Evolutionary conservation across 35 echinoderm and acorn worm genomes (phyloP).

Genomic region (Ophioderma brevispina): DNA sequence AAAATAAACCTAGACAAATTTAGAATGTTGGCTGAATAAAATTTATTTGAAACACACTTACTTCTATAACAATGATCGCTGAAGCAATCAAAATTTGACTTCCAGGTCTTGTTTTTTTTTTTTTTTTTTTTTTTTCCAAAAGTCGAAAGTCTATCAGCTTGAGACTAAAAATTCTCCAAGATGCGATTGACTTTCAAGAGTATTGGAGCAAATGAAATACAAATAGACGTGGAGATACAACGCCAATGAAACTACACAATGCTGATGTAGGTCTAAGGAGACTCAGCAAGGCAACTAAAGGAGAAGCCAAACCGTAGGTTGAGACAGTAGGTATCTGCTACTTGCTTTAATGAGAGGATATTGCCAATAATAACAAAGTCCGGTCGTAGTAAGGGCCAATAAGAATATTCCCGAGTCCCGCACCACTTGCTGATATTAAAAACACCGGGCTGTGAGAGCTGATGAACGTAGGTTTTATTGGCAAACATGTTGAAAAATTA

Average conservation of each 20-base stretch:
- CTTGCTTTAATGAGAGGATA: constrained; percentile 45
- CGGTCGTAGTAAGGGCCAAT: background rate
- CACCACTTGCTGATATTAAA: background rate
- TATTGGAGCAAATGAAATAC: constrained; percentile 28
- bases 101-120: too few relatives aligned
- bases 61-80: too few relatives aligned
- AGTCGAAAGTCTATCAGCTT: background rate
- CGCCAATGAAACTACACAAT: background rate
- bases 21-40: too few relatives aligned
- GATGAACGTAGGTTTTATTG: background rate
- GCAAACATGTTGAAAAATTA: background rate
- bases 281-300: constrained; percentile 9
- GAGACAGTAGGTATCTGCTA: constrained; percentile 32
- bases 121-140: too few relatives aligned
- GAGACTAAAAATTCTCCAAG: constrained; percentile 37
- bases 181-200: constrained; percentile 46
- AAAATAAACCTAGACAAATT: too few relatives aligned
- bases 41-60: too few relatives aligned
- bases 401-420: background rate
- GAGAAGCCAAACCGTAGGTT: constrained; percentile 10
- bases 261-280: constrained; percentile 7
- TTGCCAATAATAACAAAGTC: background rate
- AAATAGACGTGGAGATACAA: constrained; percentile 6
- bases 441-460: background rate
- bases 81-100: too few relatives aligned